Evolutionary conservation across 2,797 vertebrate genomes (phyloP).

Genomic region (Catostomus latipinnis): DNA sequence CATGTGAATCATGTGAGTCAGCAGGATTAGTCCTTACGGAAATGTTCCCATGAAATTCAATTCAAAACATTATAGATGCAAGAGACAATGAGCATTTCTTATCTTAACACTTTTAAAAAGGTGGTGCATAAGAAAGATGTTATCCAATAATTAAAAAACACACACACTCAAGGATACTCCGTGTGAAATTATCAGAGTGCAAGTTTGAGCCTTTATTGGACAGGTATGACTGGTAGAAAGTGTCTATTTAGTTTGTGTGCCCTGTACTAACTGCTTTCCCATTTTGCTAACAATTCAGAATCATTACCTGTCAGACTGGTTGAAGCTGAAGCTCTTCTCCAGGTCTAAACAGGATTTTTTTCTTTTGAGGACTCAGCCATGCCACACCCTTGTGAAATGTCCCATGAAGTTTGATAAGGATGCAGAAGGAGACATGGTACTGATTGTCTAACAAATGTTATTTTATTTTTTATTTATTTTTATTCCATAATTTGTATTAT

Average conservation of each 20-base stretch:
- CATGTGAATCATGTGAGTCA: slow-evolving; percentile 44
- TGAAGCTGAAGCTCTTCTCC: slow-evolving; percentile 69
- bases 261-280: slow-evolving; percentile 37
- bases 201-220: slow-evolving; percentile 19
- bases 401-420: slow-evolving; percentile 51
- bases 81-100: neutral
- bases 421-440: neutral
- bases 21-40: slow-evolving; percentile 1
- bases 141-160: neutral
- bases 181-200: neutral
- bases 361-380: slow-evolving; percentile 57
- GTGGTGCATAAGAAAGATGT: neutral
- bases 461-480: neutral
- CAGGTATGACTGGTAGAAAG: slow-evolving; percentile 15
- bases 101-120: neutral
- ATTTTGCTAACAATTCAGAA: slow-evolving; percentile 48
- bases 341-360: slow-evolving; percentile 77
- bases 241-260: slow-evolving; percentile 19
- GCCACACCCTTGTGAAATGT: slow-evolving; percentile 58
- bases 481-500: no score
- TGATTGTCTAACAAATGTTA: no score
- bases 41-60: slow-evolving; percentile 17
- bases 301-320: slow-evolving; percentile 65
- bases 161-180: neutral
- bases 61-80: neutral